Conservation (phyloP, 2,797 vertebrate genomes). For the Anniella stebbinsi region DNA sequence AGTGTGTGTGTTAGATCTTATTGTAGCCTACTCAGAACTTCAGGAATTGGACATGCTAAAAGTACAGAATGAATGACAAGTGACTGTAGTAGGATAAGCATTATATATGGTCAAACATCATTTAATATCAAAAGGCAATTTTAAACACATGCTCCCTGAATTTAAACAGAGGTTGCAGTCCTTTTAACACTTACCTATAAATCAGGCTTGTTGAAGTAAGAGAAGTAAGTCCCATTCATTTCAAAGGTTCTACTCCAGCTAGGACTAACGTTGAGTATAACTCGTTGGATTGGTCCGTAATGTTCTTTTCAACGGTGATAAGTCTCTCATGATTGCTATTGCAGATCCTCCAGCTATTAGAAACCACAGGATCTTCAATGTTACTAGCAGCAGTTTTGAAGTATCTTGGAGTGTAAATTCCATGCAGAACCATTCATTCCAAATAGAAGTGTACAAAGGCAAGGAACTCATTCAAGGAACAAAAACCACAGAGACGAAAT, state of each 20-base stretch:
- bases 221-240: no score
- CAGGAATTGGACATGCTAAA: background rate
- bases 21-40: background rate
- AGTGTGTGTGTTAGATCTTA: background rate
- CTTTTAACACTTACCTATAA: no score
- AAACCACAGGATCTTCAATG: constrained; percentile 66
- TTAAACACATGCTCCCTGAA: no score
- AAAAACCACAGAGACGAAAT: constrained; percentile 59
- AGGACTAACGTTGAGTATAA: background rate
- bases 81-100: background rate
- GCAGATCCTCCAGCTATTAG: constrained; percentile 71
- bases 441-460: constrained; percentile 71
- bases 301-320: background rate
- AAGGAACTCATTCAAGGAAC: constrained; percentile 54
- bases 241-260: no score
- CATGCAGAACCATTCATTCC: constrained; percentile 76
- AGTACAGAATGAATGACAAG: background rate
- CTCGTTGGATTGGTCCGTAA: background rate
- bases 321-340: background rate
- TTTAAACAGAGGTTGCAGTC: no score
- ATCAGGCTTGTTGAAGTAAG: no score
- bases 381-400: constrained; percentile 82
- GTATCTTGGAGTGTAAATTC: constrained; percentile 79
- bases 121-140: background rate
- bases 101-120: background rate